Conservation (phyloP, 1,140 invertebrate genomes). For the Aphidius ervi region DNA sequence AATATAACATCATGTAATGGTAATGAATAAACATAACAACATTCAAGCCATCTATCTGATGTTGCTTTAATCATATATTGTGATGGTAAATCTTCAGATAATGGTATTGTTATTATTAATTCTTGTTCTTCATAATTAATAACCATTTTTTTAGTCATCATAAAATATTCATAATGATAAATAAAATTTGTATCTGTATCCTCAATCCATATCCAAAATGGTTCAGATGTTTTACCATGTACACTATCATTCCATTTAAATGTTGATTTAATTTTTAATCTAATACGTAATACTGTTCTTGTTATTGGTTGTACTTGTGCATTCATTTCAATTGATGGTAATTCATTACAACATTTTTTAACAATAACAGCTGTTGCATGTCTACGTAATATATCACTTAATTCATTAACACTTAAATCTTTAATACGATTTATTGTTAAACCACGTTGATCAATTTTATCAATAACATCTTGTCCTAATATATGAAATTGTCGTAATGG, state of each 20-base stretch:
- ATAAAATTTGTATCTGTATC: constrained; percentile 91
- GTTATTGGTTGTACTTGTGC: constrained; percentile 92
- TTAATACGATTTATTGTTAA: constrained; percentile 72
- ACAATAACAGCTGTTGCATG: constrained; percentile 70
- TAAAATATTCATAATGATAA: constrained; percentile 93
- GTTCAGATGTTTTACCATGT: constrained; percentile 83
- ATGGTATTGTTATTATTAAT: constrained; percentile 92
- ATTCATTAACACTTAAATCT: constrained; percentile 84
- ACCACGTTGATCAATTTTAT: constrained; percentile 75
- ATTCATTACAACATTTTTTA: constrained; percentile 79
- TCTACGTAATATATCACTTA: constrained; percentile 76
- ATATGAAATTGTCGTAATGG: constrained; percentile 83
- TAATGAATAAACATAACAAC: constrained; percentile 68
- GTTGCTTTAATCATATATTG: constrained; percentile 88
- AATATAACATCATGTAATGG: constrained; percentile 88
- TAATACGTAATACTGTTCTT: constrained; percentile 83
- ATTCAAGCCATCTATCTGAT: constrained; percentile 90
- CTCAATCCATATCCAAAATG: constrained; percentile 98
- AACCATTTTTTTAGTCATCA: constrained; percentile 84
- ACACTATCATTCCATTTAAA: constrained; percentile 90
- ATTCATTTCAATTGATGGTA: constrained; percentile 81
- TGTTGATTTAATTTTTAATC: constrained; percentile 73
- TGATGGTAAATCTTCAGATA: constrained; percentile 83
- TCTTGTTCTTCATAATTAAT: constrained; percentile 58
- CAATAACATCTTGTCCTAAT: constrained; percentile 72